A percentile compares a stretch with the other conserved stretches of the same genome.
Evolutionary conservation across 2,888 invertebrate species (phyloP).

Genomic region (Agrochola lychnidis): DNA sequence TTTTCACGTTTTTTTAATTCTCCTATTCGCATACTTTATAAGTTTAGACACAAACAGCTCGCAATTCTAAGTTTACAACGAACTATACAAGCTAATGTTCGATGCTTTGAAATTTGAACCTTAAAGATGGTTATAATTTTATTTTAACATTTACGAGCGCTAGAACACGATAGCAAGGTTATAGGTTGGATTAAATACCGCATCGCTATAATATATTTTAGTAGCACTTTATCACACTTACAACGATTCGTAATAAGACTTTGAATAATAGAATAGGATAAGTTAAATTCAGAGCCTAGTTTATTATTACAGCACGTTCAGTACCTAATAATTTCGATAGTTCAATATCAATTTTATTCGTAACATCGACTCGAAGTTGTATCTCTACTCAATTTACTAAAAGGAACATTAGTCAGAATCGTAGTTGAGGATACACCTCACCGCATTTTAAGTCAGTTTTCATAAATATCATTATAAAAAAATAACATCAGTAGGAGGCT

Average conservation of each 20-base stretch:
- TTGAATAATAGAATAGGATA: constrained; percentile 16
- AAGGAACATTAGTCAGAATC: constrained; percentile 54
- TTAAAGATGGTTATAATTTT: constrained; percentile 17
- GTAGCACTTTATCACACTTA: constrained; percentile 36
- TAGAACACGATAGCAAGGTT: constrained; percentile 33
- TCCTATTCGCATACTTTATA: background rate
- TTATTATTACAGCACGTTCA: constrained; percentile 13
- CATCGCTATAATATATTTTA: constrained; percentile 19
- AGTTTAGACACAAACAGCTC: constrained; percentile 7
- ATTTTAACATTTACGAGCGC: constrained; percentile 34
- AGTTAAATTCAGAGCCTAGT: background rate
- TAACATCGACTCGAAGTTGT: constrained; percentile 23
- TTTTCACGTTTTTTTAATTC: background rate
- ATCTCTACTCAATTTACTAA: constrained; percentile 42
- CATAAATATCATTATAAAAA: constrained; percentile 43
- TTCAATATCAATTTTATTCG: constrained; percentile 31
- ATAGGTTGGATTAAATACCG: constrained; percentile 21
- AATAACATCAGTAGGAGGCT: constrained; percentile 40
- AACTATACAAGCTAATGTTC: constrained; percentile 10
- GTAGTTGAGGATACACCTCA: constrained; percentile 16
- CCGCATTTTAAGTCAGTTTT: constrained; percentile 27
- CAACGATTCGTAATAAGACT: constrained; percentile 29
- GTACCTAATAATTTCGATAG: background rate
- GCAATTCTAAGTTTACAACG: constrained; percentile 5
- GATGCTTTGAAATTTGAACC: constrained; percentile 29